These are phyloP conservation scores for Microctonus hyperodae DNA, from an alignment of 2,888 invertebrate species.

Conservation along the genomic window DNA sequence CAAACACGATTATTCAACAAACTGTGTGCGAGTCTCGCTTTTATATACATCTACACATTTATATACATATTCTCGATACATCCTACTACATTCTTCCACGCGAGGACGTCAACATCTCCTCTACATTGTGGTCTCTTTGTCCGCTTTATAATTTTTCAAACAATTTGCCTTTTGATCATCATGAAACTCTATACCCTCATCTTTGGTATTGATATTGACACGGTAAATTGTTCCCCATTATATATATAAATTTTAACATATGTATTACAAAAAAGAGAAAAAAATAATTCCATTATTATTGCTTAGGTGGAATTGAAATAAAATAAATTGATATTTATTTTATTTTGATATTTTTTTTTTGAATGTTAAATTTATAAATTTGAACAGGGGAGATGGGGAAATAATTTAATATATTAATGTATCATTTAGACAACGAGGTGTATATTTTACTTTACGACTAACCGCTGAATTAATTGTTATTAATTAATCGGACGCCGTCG, in stretches of 20 bases:
- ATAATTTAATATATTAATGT: background rate
- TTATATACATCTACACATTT: background rate
- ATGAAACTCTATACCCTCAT: background rate
- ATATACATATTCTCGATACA: background rate
- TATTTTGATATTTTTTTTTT: too few relatives aligned
- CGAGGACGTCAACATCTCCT: constrained; percentile 12
- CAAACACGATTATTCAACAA: constrained; percentile 11
- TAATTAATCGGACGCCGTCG: constrained; percentile 12
- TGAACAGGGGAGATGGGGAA: too few relatives aligned
- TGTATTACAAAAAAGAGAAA: background rate
- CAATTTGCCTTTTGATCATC: background rate
- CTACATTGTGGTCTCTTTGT: background rate
- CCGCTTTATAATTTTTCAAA: background rate
- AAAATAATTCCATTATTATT: too few relatives aligned
- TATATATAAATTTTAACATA: background rate
- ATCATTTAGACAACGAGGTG: background rate
- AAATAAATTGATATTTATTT: too few relatives aligned
- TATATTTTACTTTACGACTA: background rate
- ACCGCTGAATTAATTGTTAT: constrained; percentile 17
- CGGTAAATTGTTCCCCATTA: background rate
- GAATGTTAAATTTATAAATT: too few relatives aligned
- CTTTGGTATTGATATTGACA: background rate
- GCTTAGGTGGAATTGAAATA: too few relatives aligned
- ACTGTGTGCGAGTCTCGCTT: background rate
- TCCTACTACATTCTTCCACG: constrained; percentile 18